These are phyloP conservation scores for Monochamus saltuarius DNA, from an alignment of 1,140 invertebrate species.

Conservation along the genomic window DNA sequence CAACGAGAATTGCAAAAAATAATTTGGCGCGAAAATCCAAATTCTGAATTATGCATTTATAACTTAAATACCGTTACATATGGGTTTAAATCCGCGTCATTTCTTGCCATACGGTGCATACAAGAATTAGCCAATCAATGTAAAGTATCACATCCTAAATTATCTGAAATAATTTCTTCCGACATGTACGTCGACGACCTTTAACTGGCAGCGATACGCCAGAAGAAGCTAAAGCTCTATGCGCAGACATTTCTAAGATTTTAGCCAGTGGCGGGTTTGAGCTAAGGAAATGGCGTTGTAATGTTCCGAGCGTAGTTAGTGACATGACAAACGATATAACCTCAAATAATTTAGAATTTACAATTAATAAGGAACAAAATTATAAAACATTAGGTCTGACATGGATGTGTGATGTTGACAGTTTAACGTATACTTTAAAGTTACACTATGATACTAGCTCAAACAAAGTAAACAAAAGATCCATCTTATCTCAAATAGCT, in stretches of 20 bases:
- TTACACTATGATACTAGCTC: neutral
- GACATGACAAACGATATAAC: too few relatives aligned
- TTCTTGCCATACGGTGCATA: constrained; percentile 10
- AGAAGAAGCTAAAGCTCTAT: constrained; percentile 4
- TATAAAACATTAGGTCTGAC: constrained; percentile 19
- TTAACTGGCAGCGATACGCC: constrained; percentile 3
- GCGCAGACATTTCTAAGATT: constrained; percentile 1
- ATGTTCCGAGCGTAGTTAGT: neutral
- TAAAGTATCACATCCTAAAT: neutral
- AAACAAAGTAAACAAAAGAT: constrained; percentile 22
- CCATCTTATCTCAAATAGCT: constrained; percentile 27
- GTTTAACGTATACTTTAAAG: neutral
- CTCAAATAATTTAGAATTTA: neutral
- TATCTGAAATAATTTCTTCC: neutral
- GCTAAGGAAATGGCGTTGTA: constrained; percentile 8
- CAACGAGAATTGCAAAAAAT: neutral
- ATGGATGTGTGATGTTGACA: constrained; percentile 11
- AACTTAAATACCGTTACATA: too few relatives aligned
- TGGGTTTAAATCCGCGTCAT: constrained; percentile 1
- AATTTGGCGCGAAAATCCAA: neutral
- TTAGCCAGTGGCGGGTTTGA: too few relatives aligned
- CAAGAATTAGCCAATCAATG: neutral
- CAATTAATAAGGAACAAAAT: neutral
- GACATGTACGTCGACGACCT: constrained; percentile 21
- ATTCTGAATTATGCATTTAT: neutral